Conservation (phyloP, 2,888 invertebrate genomes). For the Noctuana brunneofusca region DNA sequence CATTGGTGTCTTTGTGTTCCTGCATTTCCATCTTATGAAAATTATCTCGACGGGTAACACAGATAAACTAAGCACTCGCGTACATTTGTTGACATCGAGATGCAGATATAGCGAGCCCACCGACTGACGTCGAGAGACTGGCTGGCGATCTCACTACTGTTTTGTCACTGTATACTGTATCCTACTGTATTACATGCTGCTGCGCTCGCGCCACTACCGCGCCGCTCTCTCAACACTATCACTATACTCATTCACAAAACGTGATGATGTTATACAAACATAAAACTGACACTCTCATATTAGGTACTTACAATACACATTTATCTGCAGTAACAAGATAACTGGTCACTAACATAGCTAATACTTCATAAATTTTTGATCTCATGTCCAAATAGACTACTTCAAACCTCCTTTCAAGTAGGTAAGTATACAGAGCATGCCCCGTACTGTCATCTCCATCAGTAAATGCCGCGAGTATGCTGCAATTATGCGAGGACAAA, state of each 20-base stretch:
- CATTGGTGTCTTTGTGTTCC: constrained; percentile 47
- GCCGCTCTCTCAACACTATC: constrained; percentile 44
- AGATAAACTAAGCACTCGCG: constrained; percentile 38
- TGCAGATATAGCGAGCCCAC: constrained; percentile 34
- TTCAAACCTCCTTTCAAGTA: too few species aligned
- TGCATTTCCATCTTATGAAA: constrained; percentile 55
- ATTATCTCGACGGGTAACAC: constrained; percentile 38
- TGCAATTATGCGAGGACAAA: too few species aligned
- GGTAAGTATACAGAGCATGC: too few species aligned
- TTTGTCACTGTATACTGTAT: neutral
- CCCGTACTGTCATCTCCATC: too few species aligned
- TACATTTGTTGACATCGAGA: constrained; percentile 35
- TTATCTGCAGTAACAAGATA: constrained; percentile 20
- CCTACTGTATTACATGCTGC: constrained; percentile 29
- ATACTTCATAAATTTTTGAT: neutral
- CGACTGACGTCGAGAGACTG: constrained; percentile 46
- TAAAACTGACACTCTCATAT: constrained; percentile 1
- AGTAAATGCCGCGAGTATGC: too few species aligned
- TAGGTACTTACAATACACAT: neutral
- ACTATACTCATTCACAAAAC: constrained; percentile 39
- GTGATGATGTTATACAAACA: constrained; percentile 37
- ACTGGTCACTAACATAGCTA: constrained; percentile 3
- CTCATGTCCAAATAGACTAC: neutral
- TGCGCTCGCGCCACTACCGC: constrained; percentile 46
- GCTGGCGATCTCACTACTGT: constrained; percentile 23